phyloP scores from a whole-genome alignment of 2,113 vertebrate genomes.

The Muntiacus muntjak region DNA sequence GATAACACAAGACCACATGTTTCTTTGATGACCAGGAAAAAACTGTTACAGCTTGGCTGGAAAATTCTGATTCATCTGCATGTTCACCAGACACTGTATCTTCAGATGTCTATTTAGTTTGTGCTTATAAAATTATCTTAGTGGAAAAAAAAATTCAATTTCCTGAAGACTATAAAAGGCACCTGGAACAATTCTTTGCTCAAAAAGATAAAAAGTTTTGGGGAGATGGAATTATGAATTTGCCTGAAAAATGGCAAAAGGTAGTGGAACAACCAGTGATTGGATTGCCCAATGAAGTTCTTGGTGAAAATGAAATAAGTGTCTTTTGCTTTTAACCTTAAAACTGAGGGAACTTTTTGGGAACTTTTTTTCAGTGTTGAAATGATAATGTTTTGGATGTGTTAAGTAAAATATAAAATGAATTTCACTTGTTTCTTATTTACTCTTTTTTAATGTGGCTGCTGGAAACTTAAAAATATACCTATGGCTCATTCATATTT shows the following conservation, averaged over 20 bases:
- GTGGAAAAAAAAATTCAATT: not conserved
- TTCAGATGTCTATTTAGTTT: not conserved
- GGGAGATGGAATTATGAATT: not conserved
- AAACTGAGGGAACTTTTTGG: not conserved
- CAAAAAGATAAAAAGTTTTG: not conserved
- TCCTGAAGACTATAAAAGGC: not conserved
- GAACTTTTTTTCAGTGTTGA: not conserved
- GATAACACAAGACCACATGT: not conserved
- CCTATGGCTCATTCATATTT: not conserved
- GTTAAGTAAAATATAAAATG: not conserved
- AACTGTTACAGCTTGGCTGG: not conserved
- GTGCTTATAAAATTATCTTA: not conserved
- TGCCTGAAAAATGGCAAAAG: not conserved
- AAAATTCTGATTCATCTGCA: not conserved
- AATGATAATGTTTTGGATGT: not conserved
- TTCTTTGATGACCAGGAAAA: not conserved
- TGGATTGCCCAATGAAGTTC: not conserved
- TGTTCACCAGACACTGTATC: not conserved
- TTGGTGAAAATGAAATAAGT: not conserved
- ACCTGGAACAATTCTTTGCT: not conserved
- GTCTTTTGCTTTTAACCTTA: not conserved
- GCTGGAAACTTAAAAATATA: not conserved
- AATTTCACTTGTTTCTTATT: not conserved
- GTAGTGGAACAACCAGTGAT: not conserved
- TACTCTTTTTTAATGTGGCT: not conserved